Conservation (phyloP, 2,888 invertebrate genomes). For the Antheraea yamamai region DNA sequence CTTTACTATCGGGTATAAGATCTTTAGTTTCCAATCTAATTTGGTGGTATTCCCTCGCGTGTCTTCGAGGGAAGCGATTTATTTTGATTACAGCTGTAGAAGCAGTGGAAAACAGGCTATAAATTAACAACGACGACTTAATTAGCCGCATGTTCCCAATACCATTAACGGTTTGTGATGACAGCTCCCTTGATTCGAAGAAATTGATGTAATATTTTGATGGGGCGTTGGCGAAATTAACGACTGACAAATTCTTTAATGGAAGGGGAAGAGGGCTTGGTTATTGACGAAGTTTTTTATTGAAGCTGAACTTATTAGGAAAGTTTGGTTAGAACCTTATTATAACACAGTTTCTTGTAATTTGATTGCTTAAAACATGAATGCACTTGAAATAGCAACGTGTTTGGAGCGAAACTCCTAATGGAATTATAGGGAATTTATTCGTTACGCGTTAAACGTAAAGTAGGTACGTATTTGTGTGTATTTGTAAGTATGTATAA, state of each 20-base stretch:
- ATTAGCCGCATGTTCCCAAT: constrained; percentile 75
- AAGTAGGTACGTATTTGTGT: too few species aligned
- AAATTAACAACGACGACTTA: constrained; percentile 77
- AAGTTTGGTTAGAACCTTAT: neutral
- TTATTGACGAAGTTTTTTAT: neutral
- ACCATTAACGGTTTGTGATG: constrained; percentile 73
- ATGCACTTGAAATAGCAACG: too few species aligned
- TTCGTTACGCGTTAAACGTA: too few species aligned
- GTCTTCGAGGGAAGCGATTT: constrained; percentile 70
- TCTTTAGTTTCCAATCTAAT: constrained; percentile 68
- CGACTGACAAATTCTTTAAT: constrained; percentile 45
- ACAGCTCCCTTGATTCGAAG: constrained; percentile 62
- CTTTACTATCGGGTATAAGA: constrained; percentile 52
- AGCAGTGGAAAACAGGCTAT: constrained; percentile 70
- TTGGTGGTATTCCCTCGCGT: constrained; percentile 73
- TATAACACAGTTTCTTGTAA: too few species aligned
- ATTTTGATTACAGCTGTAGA: constrained; percentile 76
- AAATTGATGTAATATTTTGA: constrained; percentile 69
- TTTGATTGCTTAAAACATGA: too few species aligned
- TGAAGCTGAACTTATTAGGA: neutral
- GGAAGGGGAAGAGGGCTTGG: neutral
- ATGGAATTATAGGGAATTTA: too few species aligned
- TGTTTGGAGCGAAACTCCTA: too few species aligned
- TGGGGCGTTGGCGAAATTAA: constrained; percentile 57
- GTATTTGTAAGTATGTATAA: too few species aligned